Base-by-base conservation (phyloP, 1,140 invertebrate species). In the Anastrepha obliqua region DNA sequence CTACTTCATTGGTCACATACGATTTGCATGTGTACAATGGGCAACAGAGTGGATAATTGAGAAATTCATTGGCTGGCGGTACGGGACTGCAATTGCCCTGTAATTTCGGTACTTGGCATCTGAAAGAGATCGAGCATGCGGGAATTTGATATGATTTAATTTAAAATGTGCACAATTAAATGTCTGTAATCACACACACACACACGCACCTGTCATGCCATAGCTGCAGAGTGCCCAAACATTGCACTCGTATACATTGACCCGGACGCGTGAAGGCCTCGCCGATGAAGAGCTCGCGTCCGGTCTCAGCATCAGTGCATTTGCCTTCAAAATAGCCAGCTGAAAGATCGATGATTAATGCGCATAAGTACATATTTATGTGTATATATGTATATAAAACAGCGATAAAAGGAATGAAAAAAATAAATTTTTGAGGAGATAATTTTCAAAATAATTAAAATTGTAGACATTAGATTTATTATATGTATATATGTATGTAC, bases 161-260 rank as follows among this genome's bases (percentile, higher is more conserved):
- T 55, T 3, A 55, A 55, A 55, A 55, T 29, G 29, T 29, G 29
- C 29, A 29, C 29, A 29, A 29, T 29, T 29, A 29, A 29, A 29
- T 29, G 29, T 29, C 29, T 29, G 29, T 29, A 29, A 29, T 29
- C 29, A 29, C 29, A 29, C 29, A 29, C 29, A 29, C 51, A 55
- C 51, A 74, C 15, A 62, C 51, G 67, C 55, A 93, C 92, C 89
- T 92, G 67, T 93, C 92, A 85, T 93, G 91, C 92, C 92, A 93
- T 13, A 93, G 60, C 44, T 90, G 88, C 39, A 89, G 86, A 0
- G 90, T 90, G 29, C 91, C 92, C 59, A 92, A 88, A 17, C 92
- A 93, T 55, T 93, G 92, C 0, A 93, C 89, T 7, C 92, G 89
- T 74, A 92, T 89, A 65, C 92, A 93, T 47, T 89, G 90, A 0